A percentile compares a stretch with the other conserved stretches of the same genome.
Conservation (phyloP, 1,140 invertebrate genomes). For the Drosophila repleta region DNA sequence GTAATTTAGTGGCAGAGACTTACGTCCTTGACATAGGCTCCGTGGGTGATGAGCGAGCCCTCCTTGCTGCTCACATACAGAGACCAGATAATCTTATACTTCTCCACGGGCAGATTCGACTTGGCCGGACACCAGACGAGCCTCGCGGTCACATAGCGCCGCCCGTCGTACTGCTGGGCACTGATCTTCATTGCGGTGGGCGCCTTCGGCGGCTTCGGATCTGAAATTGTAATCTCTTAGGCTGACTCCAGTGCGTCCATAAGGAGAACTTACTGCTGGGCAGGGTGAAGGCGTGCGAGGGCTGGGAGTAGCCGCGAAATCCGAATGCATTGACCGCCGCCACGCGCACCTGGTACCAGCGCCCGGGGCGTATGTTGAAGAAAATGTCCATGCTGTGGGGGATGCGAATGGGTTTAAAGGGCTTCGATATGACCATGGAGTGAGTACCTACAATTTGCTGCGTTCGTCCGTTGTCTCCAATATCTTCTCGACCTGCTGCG, state of each 20-base stretch:
- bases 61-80: constrained; percentile 65
- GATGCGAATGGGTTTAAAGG: not conserved
- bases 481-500: constrained; percentile 80
- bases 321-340: constrained; percentile 89
- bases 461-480: constrained; percentile 60
- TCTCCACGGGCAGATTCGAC: constrained; percentile 87
- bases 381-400: constrained; percentile 84
- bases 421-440: not conserved
- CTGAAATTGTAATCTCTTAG: constrained; percentile 75
- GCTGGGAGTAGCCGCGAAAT: constrained; percentile 88
- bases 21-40: constrained; percentile 81
- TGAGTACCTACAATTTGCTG: constrained; percentile 61
- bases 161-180: constrained; percentile 86
- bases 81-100: constrained; percentile 83
- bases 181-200: constrained; percentile 87
- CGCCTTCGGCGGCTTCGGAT: constrained; percentile 87
- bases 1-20: constrained; percentile 38
- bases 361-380: constrained; percentile 87
- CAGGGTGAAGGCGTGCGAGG: constrained; percentile 87
- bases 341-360: constrained; percentile 91
- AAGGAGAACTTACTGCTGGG: constrained; percentile 83
- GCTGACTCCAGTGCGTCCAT: not conserved
- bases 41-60: constrained; percentile 60
- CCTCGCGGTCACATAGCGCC: constrained; percentile 85
- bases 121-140: constrained; percentile 87